phyloP scores from a whole-genome alignment of 2,888 invertebrate species.

The Tetragonisca angustula region DNA sequence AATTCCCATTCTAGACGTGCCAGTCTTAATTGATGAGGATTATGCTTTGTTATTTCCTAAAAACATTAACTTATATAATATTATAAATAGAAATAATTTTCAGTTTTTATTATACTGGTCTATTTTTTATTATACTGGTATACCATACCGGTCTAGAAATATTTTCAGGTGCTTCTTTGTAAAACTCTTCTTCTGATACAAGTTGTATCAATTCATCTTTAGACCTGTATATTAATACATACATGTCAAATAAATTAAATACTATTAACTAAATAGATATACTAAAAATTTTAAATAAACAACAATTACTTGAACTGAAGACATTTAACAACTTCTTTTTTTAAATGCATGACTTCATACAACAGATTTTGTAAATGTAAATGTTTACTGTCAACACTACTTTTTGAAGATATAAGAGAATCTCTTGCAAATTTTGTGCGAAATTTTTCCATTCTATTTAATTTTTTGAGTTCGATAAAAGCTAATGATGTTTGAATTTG shows the following conservation, averaged over 20 bases:
- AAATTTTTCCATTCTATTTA: slow-evolving; percentile 96
- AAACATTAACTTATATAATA: slow-evolving; percentile 39
- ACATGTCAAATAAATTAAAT: neutral
- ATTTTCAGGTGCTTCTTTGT: slow-evolving; percentile 90
- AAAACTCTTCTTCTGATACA: slow-evolving; percentile 93
- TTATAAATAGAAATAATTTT: neutral
- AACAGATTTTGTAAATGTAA: slow-evolving; percentile 96
- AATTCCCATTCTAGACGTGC: slow-evolving; percentile 97
- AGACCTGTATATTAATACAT: slow-evolving; percentile 86
- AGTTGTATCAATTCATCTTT: slow-evolving; percentile 97
- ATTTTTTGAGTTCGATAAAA: slow-evolving; percentile 93
- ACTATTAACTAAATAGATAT: neutral
- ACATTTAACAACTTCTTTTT: slow-evolving; percentile 97
- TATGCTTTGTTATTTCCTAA: slow-evolving; percentile 88
- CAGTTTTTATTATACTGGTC: neutral
- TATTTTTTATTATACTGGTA: too few relatives aligned
- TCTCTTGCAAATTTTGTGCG: slow-evolving; percentile 93
- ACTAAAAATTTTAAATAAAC: slow-evolving; percentile 3
- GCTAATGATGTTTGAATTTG: slow-evolving; percentile 90
- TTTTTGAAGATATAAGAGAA: slow-evolving; percentile 92
- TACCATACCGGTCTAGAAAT: slow-evolving; percentile 89
- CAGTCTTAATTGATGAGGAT: slow-evolving; percentile 92
- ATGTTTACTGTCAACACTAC: slow-evolving; percentile 95
- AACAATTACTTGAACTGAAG: slow-evolving; percentile 92
- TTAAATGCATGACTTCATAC: slow-evolving; percentile 96